Evolutionary conservation across 2,888 invertebrate genomes (phyloP), one percentile per base, ranked within the genome.

Genomic region (Proisotoma minuta): DNA sequence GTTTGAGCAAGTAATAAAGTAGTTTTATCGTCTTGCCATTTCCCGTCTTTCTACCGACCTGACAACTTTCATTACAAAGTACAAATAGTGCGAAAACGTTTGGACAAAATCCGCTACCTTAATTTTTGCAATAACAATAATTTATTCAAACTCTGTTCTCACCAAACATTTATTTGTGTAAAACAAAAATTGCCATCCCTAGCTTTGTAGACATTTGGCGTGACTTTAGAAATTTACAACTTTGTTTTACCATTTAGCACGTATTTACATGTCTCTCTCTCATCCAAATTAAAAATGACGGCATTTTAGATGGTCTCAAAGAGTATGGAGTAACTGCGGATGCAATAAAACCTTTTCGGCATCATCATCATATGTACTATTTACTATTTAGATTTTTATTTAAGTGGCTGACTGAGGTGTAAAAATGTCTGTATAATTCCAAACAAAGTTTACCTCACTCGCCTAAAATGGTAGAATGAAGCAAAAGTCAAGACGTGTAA

Each of bases 11-110:
- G 43, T 23, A 5, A 56, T 43, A 43, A 56, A 54, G 22, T 15
- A 56, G 43, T 56, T 56, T 56, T 56, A 56, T 43, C 26, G 47
- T 40, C 56, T 56, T 26, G 3, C 56, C 39, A 56, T 56, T 56
- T 56, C 56, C 54, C 43, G 4, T 56, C 47, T 22, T n/a, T n/a
- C 22, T 15, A 54, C 53, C 10, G 18, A 27, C 51, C 43, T 43
- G 43, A 43, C 43, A 43, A 12, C 18, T 43, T 43, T 43, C 43
- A 43, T 43, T 43, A 43, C 43, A n/a, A 20, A 43, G 43, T 43
- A 43, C 43, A 43, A 43, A 43, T 43, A 43, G 43, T 43, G 43
- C 43, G 10, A 43, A 43, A 43, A 20, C 43, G 43, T 43, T 43
- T 43, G 15, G 43, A 43, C 43, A 43, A 43, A 43, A 43, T 43